Evolutionary conservation across 2,113 vertebrate genomes (phyloP), one percentile per base, ranked within the genome.

Genomic region (Triplophysa rosa): DNA sequence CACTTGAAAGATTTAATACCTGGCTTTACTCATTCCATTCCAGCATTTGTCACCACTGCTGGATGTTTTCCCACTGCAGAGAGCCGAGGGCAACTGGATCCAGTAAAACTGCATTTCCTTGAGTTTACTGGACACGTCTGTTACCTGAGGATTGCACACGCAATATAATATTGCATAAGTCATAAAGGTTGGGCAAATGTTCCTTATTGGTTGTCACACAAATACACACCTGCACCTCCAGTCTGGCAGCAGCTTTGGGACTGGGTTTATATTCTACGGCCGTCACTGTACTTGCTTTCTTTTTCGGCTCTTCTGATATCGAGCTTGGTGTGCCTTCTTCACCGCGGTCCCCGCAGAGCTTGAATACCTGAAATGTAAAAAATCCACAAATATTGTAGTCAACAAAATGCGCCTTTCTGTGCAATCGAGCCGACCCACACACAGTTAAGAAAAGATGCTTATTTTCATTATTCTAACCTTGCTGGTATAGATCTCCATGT

Each of bases 21-120:
- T 95, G 85, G 94, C 95, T 83, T 91, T 95, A 82, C 83, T 93
- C 89, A 95, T 93, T 81, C 98, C 97, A 0, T 99, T 99, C 98
- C 98, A 99, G 81, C 98, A 99, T 83, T 92, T 95, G n/a, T 98
- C 96, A 0, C 96, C 96, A 0, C 97, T 95, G 0, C 89, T 92
- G 21, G 86, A 89, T 0, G 95, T 84, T 88, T 90, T 94, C 87
- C 95, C 96, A 3, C 91, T 95, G 89, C 98, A 99, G 69, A 99
- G 90, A 3, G 86, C 71, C n/a, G 82, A 79, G 0, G 98, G 95
- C 26, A 98, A 93, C 72, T 93, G 89, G 86, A 96, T 85, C 98
- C 98, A 99, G 90, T 97, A 95, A 2, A 95, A 91, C 89, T 93
- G 93, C 83, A 95, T 87, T 10, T 94, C 94, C 12, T 89, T 95